phyloP scores from a whole-genome alignment of 2,797 vertebrate genomes.

The Lophius americanus region DNA sequence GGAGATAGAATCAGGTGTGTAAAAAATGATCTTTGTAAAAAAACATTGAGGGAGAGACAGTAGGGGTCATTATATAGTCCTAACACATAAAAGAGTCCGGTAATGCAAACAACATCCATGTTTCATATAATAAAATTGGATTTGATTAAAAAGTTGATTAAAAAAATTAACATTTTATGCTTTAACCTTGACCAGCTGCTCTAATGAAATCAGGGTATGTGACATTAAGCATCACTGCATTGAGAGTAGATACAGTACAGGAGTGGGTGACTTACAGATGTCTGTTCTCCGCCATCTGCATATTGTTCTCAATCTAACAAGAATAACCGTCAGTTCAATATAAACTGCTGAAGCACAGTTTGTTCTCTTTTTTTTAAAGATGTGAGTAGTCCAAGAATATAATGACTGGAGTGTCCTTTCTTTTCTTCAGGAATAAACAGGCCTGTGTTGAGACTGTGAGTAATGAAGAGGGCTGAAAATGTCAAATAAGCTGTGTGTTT shows the following conservation, averaged over 20 bases:
- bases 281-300: no score
- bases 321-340: conserved; percentile 5
- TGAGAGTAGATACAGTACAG: not conserved
- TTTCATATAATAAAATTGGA: no score
- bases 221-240: conserved; percentile 12
- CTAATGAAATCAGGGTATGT: conserved; percentile 21
- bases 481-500: conserved; percentile 36
- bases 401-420: conserved; percentile 18
- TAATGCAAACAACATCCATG: no score
- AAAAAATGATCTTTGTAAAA: no score
- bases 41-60: no score
- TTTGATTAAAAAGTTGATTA: no score
- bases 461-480: conserved; percentile 17
- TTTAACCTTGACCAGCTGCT: conserved; percentile 30
- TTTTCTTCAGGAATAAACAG: conserved; percentile 10
- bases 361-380: not conserved
- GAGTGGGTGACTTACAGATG: no score
- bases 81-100: no score
- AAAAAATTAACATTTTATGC: conserved; percentile 39
- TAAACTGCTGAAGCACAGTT: not conserved
- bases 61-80: no score
- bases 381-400: conserved; percentile 6
- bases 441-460: conserved; percentile 18
- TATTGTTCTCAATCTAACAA: not conserved
- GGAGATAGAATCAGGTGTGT: no score